Evolutionary conservation across 2,113 vertebrate genomes (phyloP).

Genomic region (Oncorhynchus gorbuscha): DNA sequence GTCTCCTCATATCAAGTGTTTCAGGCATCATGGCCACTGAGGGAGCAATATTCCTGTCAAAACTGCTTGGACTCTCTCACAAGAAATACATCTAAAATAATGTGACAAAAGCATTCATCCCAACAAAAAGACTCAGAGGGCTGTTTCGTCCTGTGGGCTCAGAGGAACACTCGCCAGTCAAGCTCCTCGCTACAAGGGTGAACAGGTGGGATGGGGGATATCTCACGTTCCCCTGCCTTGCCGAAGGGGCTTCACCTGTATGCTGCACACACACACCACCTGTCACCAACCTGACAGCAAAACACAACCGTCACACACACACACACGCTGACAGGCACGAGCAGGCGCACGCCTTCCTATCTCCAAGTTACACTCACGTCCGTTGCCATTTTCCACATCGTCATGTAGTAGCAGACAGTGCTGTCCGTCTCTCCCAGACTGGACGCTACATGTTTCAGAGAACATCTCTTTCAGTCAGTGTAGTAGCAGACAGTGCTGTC

Average conservation of each 20-base stretch:
- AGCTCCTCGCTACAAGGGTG: neutral
- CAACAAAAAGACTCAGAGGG: neutral
- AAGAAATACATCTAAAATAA: neutral
- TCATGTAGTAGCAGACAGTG: too few relatives aligned
- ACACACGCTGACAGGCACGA: conserved; percentile 30
- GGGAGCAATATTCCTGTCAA: conserved; percentile 53
- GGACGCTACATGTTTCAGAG: too few relatives aligned
- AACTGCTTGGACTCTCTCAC: conserved; percentile 33
- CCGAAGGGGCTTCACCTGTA: neutral
- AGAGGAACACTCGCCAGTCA: neutral
- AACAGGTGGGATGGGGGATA: neutral
- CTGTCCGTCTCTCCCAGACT: too few relatives aligned
- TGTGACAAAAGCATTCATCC: neutral
- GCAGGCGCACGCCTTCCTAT: conserved; percentile 10
- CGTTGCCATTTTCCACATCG: conserved; percentile 4
- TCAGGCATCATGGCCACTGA: conserved; percentile 18
- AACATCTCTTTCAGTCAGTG: too few relatives aligned
- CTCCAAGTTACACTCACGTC: conserved; percentile 6
- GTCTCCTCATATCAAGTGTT: conserved; percentile 39
- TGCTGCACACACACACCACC: neutral
- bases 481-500: too few relatives aligned
- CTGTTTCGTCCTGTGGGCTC: neutral
- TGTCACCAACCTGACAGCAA: conserved; percentile 28
- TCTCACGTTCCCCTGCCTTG: neutral
- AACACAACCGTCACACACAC: conserved; percentile 23